Percentiles rank a stretch among this genome's conserved stretches.
These are phyloP conservation scores for Apotomis turbidana DNA, from an alignment of 2,888 invertebrate species.

Conservation along the genomic window DNA sequence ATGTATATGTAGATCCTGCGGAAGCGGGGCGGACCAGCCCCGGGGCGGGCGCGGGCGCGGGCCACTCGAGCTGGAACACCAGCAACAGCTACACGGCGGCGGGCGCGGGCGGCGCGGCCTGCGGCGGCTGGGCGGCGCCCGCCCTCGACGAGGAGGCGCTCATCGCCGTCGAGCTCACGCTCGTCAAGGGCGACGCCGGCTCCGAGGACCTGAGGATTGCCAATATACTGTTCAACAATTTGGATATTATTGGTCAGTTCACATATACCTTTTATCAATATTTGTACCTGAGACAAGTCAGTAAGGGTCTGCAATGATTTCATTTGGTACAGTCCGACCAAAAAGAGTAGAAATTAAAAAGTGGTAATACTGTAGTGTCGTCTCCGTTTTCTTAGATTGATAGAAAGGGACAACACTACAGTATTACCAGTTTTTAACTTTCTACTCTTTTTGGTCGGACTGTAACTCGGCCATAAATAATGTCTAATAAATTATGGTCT, in stretches of 20 bases:
- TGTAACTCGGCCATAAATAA: no score
- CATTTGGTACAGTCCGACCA: no score
- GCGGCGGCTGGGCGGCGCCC: slow-evolving; percentile 88
- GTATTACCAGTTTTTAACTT: no score
- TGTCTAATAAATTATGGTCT: no score
- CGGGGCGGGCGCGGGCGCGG: slow-evolving; percentile 51
- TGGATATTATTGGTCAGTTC: slow-evolving; percentile 94
- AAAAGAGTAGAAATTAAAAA: no score
- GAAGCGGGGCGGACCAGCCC: slow-evolving; percentile 60
- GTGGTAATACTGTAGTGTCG: no score
- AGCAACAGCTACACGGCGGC: slow-evolving; percentile 87
- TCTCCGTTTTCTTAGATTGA: no score
- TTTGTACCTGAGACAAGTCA: no score
- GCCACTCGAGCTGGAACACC: slow-evolving; percentile 42
- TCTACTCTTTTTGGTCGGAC: no score
- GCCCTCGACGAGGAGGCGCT: slow-evolving; percentile 92
- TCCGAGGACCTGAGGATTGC: slow-evolving; percentile 87
- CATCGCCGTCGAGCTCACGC: slow-evolving; percentile 84
- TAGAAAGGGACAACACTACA: no score
- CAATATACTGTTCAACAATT: slow-evolving; percentile 95
- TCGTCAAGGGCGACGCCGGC: slow-evolving; percentile 76
- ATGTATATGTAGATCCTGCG: slow-evolving; percentile 44
- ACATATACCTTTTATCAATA: no score
- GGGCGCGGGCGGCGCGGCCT: slow-evolving; percentile 89
- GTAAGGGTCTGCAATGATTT: no score